These are phyloP conservation scores for Coptodon bakossiorum DNA, from an alignment of 2,113 vertebrate species.

Conservation along the genomic window DNA sequence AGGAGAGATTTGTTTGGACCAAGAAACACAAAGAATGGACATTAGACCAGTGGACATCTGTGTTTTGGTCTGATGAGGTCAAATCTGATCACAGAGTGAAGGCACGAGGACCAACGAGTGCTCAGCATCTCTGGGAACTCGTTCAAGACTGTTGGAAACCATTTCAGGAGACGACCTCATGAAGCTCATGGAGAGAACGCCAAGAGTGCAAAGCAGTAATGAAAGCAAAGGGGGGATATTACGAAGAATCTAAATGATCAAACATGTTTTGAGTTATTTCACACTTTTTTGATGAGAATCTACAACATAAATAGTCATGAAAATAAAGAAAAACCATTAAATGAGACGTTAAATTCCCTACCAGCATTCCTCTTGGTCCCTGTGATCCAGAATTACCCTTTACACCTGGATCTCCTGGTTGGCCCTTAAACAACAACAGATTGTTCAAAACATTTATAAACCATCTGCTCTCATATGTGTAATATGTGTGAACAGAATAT, in stretches of 20 bases:
- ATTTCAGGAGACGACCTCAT: background rate
- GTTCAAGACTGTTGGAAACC: background rate
- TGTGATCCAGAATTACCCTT: conserved; percentile 61
- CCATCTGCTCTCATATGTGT: background rate
- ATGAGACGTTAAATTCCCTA: conserved; percentile 36
- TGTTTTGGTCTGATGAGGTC: too few species aligned
- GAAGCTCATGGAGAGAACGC: background rate
- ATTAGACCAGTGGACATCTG: too few species aligned
- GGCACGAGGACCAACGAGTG: background rate
- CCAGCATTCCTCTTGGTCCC: conserved; percentile 73
- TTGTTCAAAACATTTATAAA: background rate
- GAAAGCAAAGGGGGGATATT: background rate
- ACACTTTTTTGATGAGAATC: background rate
- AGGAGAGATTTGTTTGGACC: too few species aligned
- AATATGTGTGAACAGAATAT: background rate
- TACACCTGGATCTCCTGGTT: conserved; percentile 70
- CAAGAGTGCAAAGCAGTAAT: too few species aligned
- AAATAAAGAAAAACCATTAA: too few species aligned
- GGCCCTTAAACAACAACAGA: conserved; percentile 70
- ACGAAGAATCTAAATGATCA: rapidly evolving
- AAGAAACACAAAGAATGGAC: too few species aligned
- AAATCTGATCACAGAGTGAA: background rate
- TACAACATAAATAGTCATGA: too few species aligned
- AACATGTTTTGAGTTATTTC: background rate
- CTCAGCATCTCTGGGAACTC: background rate